These are phyloP conservation scores for Acrocera orbiculus DNA, from an alignment of 2,888 invertebrate species.

Conservation along the genomic window DNA sequence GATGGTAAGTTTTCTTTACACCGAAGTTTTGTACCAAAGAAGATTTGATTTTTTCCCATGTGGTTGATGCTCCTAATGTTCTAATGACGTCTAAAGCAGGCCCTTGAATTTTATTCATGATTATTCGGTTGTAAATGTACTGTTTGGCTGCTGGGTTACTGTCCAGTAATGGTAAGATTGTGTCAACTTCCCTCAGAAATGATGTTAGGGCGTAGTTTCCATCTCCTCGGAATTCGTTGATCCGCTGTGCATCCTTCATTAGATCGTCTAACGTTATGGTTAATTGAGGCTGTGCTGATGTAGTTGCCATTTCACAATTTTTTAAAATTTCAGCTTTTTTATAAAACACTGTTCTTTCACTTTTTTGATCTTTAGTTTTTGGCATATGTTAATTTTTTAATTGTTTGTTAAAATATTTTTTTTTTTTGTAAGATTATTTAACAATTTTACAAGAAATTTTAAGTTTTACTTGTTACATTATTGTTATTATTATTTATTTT, in stretches of 20 bases:
- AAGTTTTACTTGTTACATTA: too few relatives aligned
- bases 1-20: constrained; percentile 9
- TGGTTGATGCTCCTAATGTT: constrained; percentile 8
- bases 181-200: constrained; percentile 3
- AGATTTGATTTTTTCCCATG: constrained; percentile 8
- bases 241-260: constrained; percentile 7
- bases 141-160: background rate
- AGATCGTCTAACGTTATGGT: background rate
- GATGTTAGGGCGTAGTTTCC: constrained; percentile 3
- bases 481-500: too few relatives aligned
- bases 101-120: constrained; percentile 12
- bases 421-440: too few relatives aligned
- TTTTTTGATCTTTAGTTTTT: too few relatives aligned
- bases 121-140: constrained; percentile 11
- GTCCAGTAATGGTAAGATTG: background rate
- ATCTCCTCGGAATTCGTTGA: constrained; percentile 6
- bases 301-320: too few relatives aligned
- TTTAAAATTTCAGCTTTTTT: too few relatives aligned
- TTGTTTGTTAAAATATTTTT: too few relatives aligned
- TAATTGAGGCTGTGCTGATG: constrained; percentile 2
- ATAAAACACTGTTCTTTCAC: too few relatives aligned
- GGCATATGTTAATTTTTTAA: too few relatives aligned
- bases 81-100: constrained; percentile 11
- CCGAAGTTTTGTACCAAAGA: constrained; percentile 10
- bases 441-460: too few relatives aligned